Conservation (phyloP, 2,113 vertebrate species). For the Eonycteris spelaea region DNA sequence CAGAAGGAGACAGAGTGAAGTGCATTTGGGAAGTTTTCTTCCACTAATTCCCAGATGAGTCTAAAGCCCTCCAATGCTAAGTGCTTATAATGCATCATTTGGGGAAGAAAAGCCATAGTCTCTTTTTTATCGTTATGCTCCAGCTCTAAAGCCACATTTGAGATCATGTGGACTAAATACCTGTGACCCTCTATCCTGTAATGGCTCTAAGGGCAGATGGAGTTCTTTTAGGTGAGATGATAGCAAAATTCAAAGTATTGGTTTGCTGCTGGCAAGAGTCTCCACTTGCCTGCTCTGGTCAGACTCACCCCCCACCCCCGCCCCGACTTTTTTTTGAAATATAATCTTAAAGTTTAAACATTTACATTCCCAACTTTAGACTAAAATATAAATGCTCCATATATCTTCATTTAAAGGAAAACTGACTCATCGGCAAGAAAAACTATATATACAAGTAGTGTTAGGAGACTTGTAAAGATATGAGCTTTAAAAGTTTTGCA, state of each 20-base stretch:
- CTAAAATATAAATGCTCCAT: slow-evolving; percentile 48
- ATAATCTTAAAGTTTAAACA: slow-evolving; percentile 20
- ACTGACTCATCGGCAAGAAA: slow-evolving; percentile 25
- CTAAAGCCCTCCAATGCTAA: background rate
- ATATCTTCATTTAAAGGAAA: slow-evolving; percentile 64
- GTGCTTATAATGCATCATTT: background rate
- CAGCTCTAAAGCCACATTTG: background rate
- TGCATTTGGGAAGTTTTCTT: background rate
- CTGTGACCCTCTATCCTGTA: background rate
- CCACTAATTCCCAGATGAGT: background rate
- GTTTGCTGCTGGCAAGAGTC: background rate
- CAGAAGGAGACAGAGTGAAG: background rate
- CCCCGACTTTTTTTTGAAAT: background rate
- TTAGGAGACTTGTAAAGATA: slow-evolving; percentile 46
- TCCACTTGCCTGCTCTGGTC: background rate
- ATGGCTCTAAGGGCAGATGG: background rate
- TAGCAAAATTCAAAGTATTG: background rate
- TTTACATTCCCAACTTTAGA: slow-evolving; percentile 23
- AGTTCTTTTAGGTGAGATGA: background rate
- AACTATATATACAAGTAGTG: background rate
- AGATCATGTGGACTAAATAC: background rate
- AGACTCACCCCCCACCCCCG: background rate
- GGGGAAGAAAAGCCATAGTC: background rate
- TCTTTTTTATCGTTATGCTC: background rate
- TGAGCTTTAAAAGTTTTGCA: slow-evolving; percentile 49